phyloP scores from a whole-genome alignment of 1,140 invertebrate species.

The Drosophila nigromelanica region DNA sequence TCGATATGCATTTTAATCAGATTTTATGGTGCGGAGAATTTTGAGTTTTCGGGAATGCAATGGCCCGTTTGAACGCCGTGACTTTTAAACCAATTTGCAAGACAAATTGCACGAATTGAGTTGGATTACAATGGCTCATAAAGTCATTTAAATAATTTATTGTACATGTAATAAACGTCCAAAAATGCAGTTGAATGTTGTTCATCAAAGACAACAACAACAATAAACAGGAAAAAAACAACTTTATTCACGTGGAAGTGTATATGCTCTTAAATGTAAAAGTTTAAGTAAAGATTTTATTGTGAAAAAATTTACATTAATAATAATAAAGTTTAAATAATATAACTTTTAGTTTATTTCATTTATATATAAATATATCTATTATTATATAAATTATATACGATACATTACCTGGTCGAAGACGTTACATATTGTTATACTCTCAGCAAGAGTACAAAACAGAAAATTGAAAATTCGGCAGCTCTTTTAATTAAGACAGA shows the following conservation, averaged over 20 bases:
- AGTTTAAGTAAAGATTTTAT: no score
- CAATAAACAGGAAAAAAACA: conserved; percentile 12
- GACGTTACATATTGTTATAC: no score
- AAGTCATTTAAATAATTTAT: conserved; percentile 41
- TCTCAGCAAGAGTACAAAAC: no score
- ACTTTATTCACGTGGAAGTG: background rate
- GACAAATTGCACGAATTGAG: conserved; percentile 35
- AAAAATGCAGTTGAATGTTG: conserved; percentile 26
- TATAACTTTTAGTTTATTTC: no score
- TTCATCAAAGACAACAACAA: conserved; percentile 18
- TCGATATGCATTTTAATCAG: background rate
- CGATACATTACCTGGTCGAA: no score
- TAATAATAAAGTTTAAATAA: no score
- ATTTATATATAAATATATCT: no score
- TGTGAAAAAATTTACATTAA: no score
- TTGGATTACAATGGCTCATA: conserved; percentile 38
- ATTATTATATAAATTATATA: no score
- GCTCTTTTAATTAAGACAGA: no score
- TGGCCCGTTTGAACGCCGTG: conserved; percentile 15
- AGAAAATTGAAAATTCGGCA: no score
- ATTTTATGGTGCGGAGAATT: background rate
- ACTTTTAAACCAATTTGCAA: conserved; percentile 29
- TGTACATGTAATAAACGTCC: conserved; percentile 21
- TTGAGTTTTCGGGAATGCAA: background rate
- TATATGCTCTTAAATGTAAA: conserved; percentile 1